Base-by-base conservation (phyloP, 2,113 vertebrate genomes). In the human (Homo sapiens) region DNA sequence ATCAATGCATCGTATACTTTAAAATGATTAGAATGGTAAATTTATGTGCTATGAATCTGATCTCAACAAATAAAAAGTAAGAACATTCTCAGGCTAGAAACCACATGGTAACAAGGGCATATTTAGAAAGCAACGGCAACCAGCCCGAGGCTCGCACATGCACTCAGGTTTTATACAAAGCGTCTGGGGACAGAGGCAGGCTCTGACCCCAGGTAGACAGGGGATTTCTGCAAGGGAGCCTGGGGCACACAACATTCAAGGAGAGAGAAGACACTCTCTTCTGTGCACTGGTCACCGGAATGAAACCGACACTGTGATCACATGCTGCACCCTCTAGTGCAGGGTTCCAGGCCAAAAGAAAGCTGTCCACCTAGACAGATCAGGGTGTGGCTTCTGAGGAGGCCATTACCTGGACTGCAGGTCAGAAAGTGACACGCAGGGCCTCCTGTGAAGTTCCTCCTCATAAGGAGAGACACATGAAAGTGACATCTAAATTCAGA, bases 141-240 rank as follows among this genome's bases (percentile, higher is more conserved):
- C 35, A n/a, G 35, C 25, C 48, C 3, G 2, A 25, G n/a, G 68
- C 48, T 30, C 0, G 3, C 35, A 40, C 1, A n/a, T 22, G 14
- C 45, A 16, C 45, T 17, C 48, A 32, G 12, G 18, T n/a, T n/a
- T 13, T 27, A 3, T 6, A 12, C 11, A 2, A 32, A 8, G 38
- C 0, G 0, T 7, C 18, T 45, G 45, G 59, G 76, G 25, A 38
- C 16, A 38, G 57, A 73, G 1, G 0, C 6, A 11, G 38, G 22
- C 32, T 30, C 38, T 20, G 2, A 84, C 40, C 13, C 32, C 23
- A 30, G 10, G 38, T 2, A 30, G 43, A 78, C 13, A 3, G 4
- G 40, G 52, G 55, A n/a, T 48, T n/a, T 79, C 70, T 38, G 32
- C 87, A 89, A 22, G 20, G 25, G 55, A 14, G 45, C 48, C 59